These are phyloP conservation scores for Nomada fucata DNA, from an alignment of 2,888 invertebrate genomes.

Conservation along the genomic window DNA sequence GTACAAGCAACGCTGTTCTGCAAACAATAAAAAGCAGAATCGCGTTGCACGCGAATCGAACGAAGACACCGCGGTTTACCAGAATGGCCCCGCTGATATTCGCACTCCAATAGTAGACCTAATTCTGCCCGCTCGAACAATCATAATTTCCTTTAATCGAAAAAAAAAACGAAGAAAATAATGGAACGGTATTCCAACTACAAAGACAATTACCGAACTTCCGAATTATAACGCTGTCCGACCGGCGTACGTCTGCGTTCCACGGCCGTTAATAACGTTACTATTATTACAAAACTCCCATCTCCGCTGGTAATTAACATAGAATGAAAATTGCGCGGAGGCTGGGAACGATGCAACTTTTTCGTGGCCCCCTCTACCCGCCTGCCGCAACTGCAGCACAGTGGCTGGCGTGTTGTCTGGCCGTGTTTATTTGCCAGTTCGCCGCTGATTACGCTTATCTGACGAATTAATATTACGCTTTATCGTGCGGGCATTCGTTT, in stretches of 20 bases:
- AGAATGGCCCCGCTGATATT: too few relatives aligned
- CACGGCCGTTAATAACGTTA: constrained; percentile 33
- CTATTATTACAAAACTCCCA: constrained; percentile 28
- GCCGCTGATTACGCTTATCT: constrained; percentile 41
- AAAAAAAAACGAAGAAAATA: background rate
- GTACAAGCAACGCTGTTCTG: background rate
- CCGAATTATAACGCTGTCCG: constrained; percentile 46
- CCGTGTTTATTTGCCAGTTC: constrained; percentile 35
- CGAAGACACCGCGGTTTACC: too few relatives aligned
- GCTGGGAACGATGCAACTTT: constrained; percentile 1
- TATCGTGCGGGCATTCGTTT: background rate
- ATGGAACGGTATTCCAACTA: too few relatives aligned
- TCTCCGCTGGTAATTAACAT: constrained; percentile 11
- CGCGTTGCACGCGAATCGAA: too few relatives aligned
- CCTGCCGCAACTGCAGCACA: background rate
- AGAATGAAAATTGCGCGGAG: background rate
- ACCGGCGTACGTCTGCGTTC: constrained; percentile 16
- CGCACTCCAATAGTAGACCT: too few relatives aligned
- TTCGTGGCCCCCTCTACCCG: background rate
- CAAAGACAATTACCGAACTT: constrained; percentile 46
- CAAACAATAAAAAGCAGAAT: too few relatives aligned
- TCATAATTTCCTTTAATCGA: background rate
- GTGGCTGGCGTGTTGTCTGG: background rate
- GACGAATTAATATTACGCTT: constrained; percentile 38
- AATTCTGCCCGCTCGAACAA: background rate